Evolutionary conservation across 2,888 invertebrate species (phyloP).

Genomic region (Hirtodrosophila cameraria): DNA sequence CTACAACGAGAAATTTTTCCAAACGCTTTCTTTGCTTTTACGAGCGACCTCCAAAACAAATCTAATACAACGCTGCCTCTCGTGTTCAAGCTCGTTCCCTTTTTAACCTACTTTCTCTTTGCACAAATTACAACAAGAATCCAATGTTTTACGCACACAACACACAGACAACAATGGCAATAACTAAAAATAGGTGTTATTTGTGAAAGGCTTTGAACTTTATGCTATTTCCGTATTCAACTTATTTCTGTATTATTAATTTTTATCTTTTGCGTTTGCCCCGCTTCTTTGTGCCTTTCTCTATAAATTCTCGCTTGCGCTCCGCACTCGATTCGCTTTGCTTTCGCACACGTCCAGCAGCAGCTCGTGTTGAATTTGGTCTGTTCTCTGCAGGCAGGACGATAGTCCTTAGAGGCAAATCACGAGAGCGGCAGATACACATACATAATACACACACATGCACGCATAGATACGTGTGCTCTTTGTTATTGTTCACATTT

Average conservation of each 20-base stretch:
- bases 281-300: conserved; percentile 59
- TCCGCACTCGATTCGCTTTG: conserved; percentile 66
- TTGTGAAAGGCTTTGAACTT: conserved; percentile 19
- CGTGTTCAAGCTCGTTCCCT: conserved; percentile 9
- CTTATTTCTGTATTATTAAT: conserved; percentile 36
- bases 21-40: conserved; percentile 16
- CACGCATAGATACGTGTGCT: not conserved
- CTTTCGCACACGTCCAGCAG: conserved; percentile 79
- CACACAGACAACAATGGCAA: conserved; percentile 35
- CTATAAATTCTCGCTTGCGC: conserved; percentile 65
- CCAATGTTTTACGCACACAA: conserved; percentile 47
- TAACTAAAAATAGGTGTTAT: conserved; percentile 27
- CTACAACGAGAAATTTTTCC: conserved; percentile 39
- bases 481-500: conserved; percentile 35
- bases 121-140: too few species aligned
- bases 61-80: conserved; percentile 28
- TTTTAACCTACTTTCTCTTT: conserved; percentile 59
- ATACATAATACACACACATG: conserved; percentile 2
- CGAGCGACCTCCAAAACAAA: conserved; percentile 57
- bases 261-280: conserved; percentile 18
- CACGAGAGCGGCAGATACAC: conserved; percentile 27
- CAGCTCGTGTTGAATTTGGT: conserved; percentile 72
- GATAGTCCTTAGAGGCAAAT: conserved; percentile 17
- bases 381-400: conserved; percentile 41
- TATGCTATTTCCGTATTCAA: conserved; percentile 10